Base-by-base conservation (phyloP, 2,113 vertebrate genomes). In the Suricata suricatta region DNA sequence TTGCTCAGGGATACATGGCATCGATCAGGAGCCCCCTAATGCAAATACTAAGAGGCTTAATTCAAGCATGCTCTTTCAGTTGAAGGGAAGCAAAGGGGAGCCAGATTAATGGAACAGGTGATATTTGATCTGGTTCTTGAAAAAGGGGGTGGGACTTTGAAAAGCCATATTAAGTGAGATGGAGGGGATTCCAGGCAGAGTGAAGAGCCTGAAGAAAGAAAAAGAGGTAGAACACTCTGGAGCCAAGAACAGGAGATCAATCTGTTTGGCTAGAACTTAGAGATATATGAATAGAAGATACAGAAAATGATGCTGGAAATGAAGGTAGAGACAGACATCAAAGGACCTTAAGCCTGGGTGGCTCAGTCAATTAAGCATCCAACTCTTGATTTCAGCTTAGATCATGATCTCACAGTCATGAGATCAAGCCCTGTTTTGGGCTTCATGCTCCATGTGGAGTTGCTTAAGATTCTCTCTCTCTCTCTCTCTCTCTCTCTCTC, bases 1-100 rank as follows among this genome's bases (percentile, higher is more conserved):
- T 52, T 17, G 15, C 15, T 54, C 35, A 76, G 21, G 16, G 3
- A 2, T 14, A 25, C 14, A 4, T 0, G 17, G 23, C 2, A 19
- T 19, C 9, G 2, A 88, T 71, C 27, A 17, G 69, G 66, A 91
- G 31, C 41, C 52, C 68, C 35, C 76, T 7, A 90, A 57, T 27
- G 38, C 33, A 38, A 86, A 27, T 8, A 29, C 77, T 3, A 29
- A 21, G 72, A 87, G 11, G 35, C 35, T 90, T 33, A 9, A 69
- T 14, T 68, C 3, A 69, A 69, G 38, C 27, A 13, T 29, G 16
- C 15, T 27, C 77, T 92, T 60, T 44, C 12, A 4, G 19, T 21
- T 16, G 1, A 9, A 66, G 29, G 27, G 23, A 69, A 41, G 31
- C 14, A 50, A 66, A 66, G 9, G 19, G 17, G 35, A 47, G 66